Conservation (phyloP, 2,113 vertebrate genomes). For the Pogona vitticeps region DNA sequence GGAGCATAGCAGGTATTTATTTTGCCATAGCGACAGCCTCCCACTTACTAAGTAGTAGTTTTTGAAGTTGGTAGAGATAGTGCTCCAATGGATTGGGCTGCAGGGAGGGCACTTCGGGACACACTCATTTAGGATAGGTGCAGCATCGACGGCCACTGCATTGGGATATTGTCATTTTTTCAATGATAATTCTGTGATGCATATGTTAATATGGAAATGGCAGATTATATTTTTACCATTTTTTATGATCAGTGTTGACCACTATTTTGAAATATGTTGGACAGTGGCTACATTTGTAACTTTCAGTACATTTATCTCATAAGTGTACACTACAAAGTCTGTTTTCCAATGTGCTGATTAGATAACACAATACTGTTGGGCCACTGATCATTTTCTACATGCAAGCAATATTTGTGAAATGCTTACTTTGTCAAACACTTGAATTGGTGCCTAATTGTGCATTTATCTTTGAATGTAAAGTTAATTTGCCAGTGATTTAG, state of each 20-base stretch:
- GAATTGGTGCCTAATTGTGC: constrained; percentile 18
- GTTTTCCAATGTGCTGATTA: not conserved
- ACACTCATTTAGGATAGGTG: too few relatives aligned
- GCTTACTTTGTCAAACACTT: constrained; percentile 25
- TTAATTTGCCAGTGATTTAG: constrained; percentile 20
- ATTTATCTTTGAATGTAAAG: constrained; percentile 22
- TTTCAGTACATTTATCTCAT: constrained; percentile 1
- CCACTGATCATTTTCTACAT: constrained; percentile 5
- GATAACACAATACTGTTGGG: constrained; percentile 4
- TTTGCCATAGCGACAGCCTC: too few relatives aligned
- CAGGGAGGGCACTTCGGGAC: too few relatives aligned
- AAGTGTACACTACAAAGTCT: not conserved
- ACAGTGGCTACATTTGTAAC: not conserved
- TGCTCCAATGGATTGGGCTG: too few relatives aligned
- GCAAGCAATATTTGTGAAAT: constrained; percentile 26
- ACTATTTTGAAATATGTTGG: not conserved
- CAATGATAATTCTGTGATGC: not conserved
- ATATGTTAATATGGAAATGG: not conserved
- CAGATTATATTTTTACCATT: not conserved
- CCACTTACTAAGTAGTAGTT: too few relatives aligned
- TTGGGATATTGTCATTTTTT: too few relatives aligned
- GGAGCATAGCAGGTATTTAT: too few relatives aligned
- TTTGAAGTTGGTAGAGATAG: too few relatives aligned
- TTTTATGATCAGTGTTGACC: not conserved
- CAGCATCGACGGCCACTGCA: too few relatives aligned